phyloP scores from a whole-genome alignment of 2,113 vertebrate genomes.

The Gambusia affinis region DNA sequence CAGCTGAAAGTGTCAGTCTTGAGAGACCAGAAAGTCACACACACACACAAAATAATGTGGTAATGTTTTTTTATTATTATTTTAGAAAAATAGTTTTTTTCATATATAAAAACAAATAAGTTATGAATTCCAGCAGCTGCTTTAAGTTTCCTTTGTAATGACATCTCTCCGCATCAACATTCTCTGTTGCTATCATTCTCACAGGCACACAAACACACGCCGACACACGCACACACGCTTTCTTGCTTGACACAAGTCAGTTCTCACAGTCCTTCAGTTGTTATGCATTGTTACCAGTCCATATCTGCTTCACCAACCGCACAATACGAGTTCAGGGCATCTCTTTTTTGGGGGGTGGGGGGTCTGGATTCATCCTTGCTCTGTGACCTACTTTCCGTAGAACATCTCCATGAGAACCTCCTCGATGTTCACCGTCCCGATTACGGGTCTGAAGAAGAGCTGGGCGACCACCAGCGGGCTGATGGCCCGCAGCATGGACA shows the following conservation, averaged over 20 bases:
- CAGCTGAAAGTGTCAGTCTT: slow-evolving; percentile 33
- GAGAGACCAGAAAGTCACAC: slow-evolving; percentile 24
- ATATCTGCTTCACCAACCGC: slow-evolving; percentile 7
- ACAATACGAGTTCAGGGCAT: slow-evolving; percentile 6
- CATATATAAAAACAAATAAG: slow-evolving; percentile 76
- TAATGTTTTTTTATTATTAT: slow-evolving; percentile 46
- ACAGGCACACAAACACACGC: slow-evolving; percentile 18
- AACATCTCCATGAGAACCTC: slow-evolving; percentile 98
- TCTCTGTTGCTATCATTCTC: neutral
- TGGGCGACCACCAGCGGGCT: slow-evolving; percentile 87
- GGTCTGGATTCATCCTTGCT: slow-evolving; percentile 16
- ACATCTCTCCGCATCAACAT: neutral
- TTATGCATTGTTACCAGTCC: slow-evolving; percentile 16
- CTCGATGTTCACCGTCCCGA: slow-evolving; percentile 94
- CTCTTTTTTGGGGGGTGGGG: too few relatives aligned
- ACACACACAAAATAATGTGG: slow-evolving; percentile 8
- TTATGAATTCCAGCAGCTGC: slow-evolving; percentile 72
- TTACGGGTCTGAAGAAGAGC: slow-evolving; percentile 95
- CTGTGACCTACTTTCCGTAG: slow-evolving; percentile 85
- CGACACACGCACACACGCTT: slow-evolving; percentile 13
- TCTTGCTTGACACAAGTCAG: slow-evolving; percentile 8
- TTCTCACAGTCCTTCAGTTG: slow-evolving; percentile 35
- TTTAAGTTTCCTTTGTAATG: slow-evolving; percentile 50
- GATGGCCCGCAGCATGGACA: slow-evolving; percentile 91
- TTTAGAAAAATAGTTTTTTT: slow-evolving; percentile 75